Conservation (phyloP, 2,797 vertebrate species). For the Chaunax sp. region DNA sequence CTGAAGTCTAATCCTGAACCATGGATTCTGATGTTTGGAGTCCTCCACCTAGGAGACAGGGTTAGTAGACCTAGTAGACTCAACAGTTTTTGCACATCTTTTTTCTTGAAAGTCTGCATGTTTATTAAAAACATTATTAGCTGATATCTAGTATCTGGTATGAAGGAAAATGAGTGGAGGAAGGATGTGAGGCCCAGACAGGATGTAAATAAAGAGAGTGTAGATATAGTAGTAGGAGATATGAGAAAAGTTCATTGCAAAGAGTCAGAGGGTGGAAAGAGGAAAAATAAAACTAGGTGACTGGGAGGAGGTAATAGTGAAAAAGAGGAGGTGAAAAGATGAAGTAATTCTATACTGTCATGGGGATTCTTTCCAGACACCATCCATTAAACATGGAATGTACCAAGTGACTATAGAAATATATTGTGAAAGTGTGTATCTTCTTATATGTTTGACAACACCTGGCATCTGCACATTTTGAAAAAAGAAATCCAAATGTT, state of each 20-base stretch:
- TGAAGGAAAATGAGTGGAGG: conserved; percentile 10
- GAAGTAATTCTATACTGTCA: conserved; percentile 34
- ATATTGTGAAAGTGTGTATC: conserved; percentile 23
- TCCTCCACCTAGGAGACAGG: too few species aligned
- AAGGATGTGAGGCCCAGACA: background rate
- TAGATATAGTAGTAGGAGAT: background rate
- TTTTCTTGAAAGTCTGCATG: background rate
- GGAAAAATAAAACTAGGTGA: conserved; percentile 36
- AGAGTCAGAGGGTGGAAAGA: conserved; percentile 29
- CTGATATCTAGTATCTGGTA: conserved; percentile 27
- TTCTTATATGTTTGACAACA: conserved; percentile 41
- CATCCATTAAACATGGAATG: conserved; percentile 52
- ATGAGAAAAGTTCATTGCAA: conserved; percentile 12
- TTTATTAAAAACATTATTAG: conserved; percentile 18
- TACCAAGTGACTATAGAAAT: conserved; percentile 25
- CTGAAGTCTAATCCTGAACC: too few species aligned
- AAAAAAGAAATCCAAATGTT: conserved; percentile 50
- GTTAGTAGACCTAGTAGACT: too few species aligned
- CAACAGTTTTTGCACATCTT: too few species aligned
- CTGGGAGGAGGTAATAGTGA: conserved; percentile 34
- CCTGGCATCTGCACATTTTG: conserved; percentile 32
- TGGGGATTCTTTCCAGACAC: conserved; percentile 50
- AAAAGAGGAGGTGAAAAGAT: conserved; percentile 39
- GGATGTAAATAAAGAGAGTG: background rate
- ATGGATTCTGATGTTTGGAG: too few species aligned